Conservation (phyloP, 2,888 invertebrate genomes). For the Brenthis hecate region DNA sequence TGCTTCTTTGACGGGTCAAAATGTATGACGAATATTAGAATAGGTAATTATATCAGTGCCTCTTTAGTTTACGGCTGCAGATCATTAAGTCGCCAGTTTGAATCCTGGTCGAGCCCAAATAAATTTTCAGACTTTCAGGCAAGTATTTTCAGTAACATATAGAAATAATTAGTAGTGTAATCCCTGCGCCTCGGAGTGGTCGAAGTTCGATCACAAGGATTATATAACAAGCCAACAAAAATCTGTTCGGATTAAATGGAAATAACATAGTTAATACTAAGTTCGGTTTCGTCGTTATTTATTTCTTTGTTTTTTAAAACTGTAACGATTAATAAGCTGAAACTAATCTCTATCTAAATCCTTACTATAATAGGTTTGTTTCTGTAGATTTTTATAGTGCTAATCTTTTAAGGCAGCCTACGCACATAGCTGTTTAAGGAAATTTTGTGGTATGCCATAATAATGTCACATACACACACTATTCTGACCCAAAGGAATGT, state of each 20-base stretch:
- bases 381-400: not conserved
- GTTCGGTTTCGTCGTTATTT: not conserved
- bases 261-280: not conserved
- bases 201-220: no score
- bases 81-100: no score
- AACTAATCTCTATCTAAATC: not conserved
- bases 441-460: not conserved
- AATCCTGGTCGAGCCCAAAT: no score
- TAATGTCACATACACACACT: not conserved
- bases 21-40: no score
- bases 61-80: no score
- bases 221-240: not conserved
- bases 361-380: not conserved
- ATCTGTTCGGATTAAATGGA: not conserved
- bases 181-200: no score
- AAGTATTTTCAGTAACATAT: no score
- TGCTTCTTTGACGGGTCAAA: no score
- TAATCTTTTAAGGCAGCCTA: slow-evolving; percentile 6
- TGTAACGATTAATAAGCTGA: not conserved
- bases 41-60: no score
- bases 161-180: not conserved
- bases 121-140: no score
- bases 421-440: slow-evolving; percentile 1
- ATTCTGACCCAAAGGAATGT: not conserved
- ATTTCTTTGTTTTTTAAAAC: not conserved